Base-by-base conservation (phyloP, 2,797 vertebrate species). In the Brachyalestes nurse region DNA sequence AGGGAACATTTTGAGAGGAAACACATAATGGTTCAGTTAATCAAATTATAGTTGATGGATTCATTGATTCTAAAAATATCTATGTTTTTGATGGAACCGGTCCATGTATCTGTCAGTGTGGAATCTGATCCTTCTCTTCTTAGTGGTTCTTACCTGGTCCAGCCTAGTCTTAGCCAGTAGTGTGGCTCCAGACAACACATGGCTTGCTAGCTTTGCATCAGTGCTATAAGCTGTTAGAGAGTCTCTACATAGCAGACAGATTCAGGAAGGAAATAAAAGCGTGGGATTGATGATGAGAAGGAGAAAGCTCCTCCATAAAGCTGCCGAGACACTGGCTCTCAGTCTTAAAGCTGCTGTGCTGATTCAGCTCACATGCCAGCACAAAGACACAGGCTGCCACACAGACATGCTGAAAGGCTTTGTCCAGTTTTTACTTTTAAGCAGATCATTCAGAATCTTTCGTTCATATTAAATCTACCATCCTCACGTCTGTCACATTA, bases 231-330 rank as follows among this genome's bases (percentile, higher is more conserved):
- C 73, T 34, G 38, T 60, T 60, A 58, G 75, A 42, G 60, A 57
- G 60, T 58, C 72, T 10, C 75, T 66, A 78, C 70, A 67, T 49
- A 77, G 69, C 25, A 78, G 81, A 62, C 61, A 83, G 76, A 75
- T 81, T 83, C 76, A 81, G 81, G 81, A 62, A 72, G 62, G 78
- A 81, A 81, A 83, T 84, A 83, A 85, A 84, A 82, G 23, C n/a
- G 17, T 58, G 67, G 79, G 81, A 86, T 86, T 84, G 83, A 85
- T 85, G 81, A 70, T 64, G 78, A 82, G 55, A 60, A 67, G 65
- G 76, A 70, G 75, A 85, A 64, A 77, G 77, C 79, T 86, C 73
- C 72, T 73, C 69, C 78, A 86, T 84, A 85, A 83, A 83, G 79
- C 75, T 80, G 61, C 73, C 67, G 71, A 79, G 82, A 86, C 61